Conservation (phyloP, 2,113 vertebrate genomes). For the Tetrao urogallus region DNA sequence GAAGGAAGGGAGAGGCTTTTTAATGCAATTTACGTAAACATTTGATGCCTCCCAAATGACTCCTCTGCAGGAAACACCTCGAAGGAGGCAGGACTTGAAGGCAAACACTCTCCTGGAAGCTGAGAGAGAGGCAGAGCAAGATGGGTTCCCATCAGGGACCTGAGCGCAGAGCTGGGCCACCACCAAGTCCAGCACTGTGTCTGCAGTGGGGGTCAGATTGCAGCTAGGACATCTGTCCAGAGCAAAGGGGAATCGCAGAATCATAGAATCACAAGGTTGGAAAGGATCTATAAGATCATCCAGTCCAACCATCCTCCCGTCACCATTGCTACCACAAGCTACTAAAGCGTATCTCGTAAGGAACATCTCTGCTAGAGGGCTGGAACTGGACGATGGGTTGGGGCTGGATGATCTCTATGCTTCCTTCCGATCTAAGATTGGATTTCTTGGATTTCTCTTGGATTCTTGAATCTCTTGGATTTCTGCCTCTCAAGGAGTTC, state of each 20-base stretch:
- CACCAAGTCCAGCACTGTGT: accelerated
- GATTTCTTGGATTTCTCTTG: neutral
- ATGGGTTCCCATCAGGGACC: neutral
- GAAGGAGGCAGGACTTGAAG: neutral
- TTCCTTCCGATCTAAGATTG: too few species aligned
- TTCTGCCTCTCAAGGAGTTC: neutral
- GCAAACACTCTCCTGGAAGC: neutral
- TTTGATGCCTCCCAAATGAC: neutral
- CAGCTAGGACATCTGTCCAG: neutral
- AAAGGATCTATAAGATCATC: too few species aligned
- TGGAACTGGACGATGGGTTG: too few species aligned
- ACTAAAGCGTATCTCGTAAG: too few species aligned
- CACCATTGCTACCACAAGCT: too few species aligned
- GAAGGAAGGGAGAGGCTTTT: neutral
- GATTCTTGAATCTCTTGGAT: too few species aligned
- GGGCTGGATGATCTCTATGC: too few species aligned
- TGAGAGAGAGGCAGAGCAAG: neutral
- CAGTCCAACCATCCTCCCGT: too few species aligned
- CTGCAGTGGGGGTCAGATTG: neutral
- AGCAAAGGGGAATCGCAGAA: neutral
- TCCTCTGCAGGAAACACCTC: neutral
- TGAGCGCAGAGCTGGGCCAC: neutral
- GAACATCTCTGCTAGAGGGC: too few species aligned
- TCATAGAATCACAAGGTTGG: too few species aligned
- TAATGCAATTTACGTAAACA: neutral